phyloP scores from a whole-genome alignment of 2,113 vertebrate species.

The Peucedramus taeniatus region DNA sequence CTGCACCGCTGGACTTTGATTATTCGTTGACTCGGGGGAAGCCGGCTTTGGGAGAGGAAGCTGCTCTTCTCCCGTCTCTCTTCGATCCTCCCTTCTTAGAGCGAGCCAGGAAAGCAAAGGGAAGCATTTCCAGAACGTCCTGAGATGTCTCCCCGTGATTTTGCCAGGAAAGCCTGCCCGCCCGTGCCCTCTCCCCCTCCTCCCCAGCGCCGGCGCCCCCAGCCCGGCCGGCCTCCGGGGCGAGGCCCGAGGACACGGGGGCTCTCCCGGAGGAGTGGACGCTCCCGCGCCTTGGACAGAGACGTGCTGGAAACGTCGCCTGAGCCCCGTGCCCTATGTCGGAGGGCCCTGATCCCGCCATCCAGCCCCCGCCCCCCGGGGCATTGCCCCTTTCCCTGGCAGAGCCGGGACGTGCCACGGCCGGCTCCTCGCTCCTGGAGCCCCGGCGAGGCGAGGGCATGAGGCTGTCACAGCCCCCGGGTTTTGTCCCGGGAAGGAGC shows the following conservation, averaged over 20 bases:
- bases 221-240: background rate
- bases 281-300: background rate
- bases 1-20: slow-evolving; percentile 20
- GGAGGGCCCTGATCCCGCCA: background rate
- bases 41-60: background rate
- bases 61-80: background rate
- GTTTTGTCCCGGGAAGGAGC: background rate
- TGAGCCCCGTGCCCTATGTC: background rate
- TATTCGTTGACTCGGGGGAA: background rate
- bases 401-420: background rate
- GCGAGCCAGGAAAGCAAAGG: background rate
- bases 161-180: background rate
- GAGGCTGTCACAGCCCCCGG: background rate
- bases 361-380: no score
- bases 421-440: background rate
- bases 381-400: background rate
- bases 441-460: background rate
- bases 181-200: background rate
- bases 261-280: background rate
- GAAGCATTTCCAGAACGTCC: background rate
- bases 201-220: background rate
- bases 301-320: background rate
- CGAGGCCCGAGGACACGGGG: background rate
- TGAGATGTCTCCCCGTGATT: background rate
- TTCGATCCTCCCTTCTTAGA: background rate